Conservation (phyloP, 2,113 vertebrate species). For the Pterocles orientalis region DNA sequence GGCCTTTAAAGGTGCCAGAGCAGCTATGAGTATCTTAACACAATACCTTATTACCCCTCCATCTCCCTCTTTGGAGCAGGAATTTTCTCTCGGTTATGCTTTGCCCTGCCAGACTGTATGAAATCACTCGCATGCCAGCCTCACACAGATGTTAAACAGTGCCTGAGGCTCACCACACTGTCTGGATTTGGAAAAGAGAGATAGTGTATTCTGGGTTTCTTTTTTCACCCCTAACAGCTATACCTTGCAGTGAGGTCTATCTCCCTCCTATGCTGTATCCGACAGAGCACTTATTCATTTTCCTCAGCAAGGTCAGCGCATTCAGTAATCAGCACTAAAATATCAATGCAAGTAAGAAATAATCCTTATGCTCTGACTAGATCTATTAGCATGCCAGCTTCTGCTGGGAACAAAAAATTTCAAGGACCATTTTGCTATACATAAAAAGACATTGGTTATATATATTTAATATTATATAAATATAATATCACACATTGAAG, state of each 20-base stretch:
- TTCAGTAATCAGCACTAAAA: background rate
- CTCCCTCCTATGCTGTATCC: background rate
- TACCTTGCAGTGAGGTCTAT: background rate
- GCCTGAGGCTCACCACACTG: background rate
- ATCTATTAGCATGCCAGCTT: background rate
- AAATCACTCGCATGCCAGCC: background rate
- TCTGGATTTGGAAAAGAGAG: background rate
- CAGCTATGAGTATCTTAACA: background rate
- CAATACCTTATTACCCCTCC: background rate
- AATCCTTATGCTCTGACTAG: background rate
- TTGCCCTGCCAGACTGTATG: constrained; percentile 12
- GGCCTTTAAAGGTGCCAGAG: background rate
- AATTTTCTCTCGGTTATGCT: background rate
- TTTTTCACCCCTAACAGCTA: background rate
- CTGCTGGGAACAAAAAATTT: background rate
- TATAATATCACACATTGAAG: background rate
- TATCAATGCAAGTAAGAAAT: background rate
- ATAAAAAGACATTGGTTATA: background rate
- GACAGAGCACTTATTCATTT: background rate
- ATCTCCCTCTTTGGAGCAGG: background rate
- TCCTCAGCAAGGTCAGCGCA: background rate
- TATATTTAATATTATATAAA: background rate
- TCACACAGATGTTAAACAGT: background rate
- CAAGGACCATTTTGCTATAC: background rate
- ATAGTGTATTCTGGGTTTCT: background rate